Percentiles rank a stretch among this genome's conserved stretches.
These are phyloP conservation scores for Heptranchias perlo DNA, from an alignment of 2,113 vertebrate genomes.

Conservation along the genomic window DNA sequence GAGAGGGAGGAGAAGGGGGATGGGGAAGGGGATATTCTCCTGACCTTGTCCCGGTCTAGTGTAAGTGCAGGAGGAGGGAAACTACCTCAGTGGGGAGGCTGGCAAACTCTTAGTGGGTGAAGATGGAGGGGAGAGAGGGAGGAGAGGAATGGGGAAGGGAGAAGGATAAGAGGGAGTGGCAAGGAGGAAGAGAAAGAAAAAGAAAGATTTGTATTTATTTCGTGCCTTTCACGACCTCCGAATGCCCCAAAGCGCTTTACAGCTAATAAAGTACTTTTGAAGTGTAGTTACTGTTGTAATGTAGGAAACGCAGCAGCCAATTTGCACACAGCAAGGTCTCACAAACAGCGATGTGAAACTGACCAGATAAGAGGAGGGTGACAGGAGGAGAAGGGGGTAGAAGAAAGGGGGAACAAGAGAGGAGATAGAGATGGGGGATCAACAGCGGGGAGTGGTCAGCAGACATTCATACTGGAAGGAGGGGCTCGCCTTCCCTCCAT, in stretches of 20 bases:
- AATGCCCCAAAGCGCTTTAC: too few species aligned
- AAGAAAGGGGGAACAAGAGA: not conserved
- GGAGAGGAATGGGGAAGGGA: not conserved
- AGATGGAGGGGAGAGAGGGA: not conserved
- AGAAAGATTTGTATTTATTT: too few species aligned
- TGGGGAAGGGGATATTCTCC: not conserved
- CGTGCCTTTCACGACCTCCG: too few species aligned
- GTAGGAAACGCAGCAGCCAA: too few species aligned
- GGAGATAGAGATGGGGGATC: not conserved
- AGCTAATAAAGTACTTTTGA: too few species aligned
- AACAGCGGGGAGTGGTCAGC: not conserved
- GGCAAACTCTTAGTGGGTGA: not conserved
- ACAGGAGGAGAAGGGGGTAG: not conserved
- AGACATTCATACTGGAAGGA: not conserved
- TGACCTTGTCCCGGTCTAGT: too few species aligned
- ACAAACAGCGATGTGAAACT: too few species aligned
- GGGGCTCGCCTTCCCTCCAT: not conserved
- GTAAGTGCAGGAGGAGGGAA: not conserved
- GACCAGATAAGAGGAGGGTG: too few species aligned
- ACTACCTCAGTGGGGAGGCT: not conserved
- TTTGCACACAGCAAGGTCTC: too few species aligned
- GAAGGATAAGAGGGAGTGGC: not conserved
- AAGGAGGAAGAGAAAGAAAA: not conserved
- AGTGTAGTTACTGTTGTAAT: too few species aligned
- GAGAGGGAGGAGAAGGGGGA: not conserved